Base-by-base conservation (phyloP, 2,888 invertebrate species). In the Nowickia ferox region DNA sequence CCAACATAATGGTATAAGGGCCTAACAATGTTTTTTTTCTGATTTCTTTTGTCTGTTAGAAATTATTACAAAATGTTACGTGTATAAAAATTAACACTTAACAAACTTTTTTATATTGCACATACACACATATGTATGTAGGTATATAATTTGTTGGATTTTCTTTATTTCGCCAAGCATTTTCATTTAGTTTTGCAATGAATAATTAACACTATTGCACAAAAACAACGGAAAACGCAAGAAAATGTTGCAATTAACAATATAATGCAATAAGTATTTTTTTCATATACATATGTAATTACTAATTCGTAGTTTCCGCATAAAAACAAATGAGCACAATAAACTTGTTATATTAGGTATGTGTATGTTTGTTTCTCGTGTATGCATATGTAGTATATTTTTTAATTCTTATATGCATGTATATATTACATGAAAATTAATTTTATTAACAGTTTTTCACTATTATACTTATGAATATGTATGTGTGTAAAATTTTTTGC, bases 161-260 rank as follows among this genome's bases (percentile, higher is more conserved):
- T 76, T 66, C 22, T 51, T 71, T 59, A 65, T 48, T 71, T 65
- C 30, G 40, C 71, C 30, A 30, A 30, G 42, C 22, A 65, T 55
- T 65, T 40, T 17, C 19, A 48, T 51, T 63, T 69, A 44, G 48
- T 66, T 84, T 74, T 55, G 80, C 66, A 75, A 66, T 51, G 38
- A 42, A 40, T 55, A 75, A 75, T 81, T 78, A 84, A 69, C 84
- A 84, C 63, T 75, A 75, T 63, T 68, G 9, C 68, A 65, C 38
- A 69, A 66, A 74, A 74, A 9, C 17, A 48, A 22, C 22, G n/a
- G n/a, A 51, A 72, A 63, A 69, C 19, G 63, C 38, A 69, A 71
- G 17, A 46, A 83, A 65, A 69, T 69, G n/a, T 63, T 74, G 72
- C 65, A 79, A 83, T 79, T 79, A 83, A 76, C 86, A 76, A 59